Base-by-base conservation (phyloP, 2,888 invertebrate genomes). In the Mermis nigrescens region DNA sequence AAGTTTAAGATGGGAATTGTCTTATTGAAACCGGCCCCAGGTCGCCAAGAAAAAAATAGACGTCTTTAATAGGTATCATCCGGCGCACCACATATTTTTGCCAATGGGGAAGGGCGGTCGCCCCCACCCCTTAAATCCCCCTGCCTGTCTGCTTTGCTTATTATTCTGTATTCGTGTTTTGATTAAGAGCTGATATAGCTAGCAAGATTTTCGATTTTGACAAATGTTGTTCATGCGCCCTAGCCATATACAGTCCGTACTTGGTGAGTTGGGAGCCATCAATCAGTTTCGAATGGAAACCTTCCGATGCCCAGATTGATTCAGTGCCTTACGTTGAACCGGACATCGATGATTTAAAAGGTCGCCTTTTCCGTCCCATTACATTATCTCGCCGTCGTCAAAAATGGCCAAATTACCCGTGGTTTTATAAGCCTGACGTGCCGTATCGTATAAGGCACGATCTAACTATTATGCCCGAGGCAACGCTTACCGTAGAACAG, bases 181-280 rank as follows among this genome's bases (percentile, higher is more conserved):
- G n/a, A n/a, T 80, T 83, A 58, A 82, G 85, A 57, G 76, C 76
- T 2, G 79, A 80, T 59, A 95, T 98, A 58, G 81, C 82, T 60
- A 79, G 81, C 57, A 80, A 82, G 70, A 91, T 95, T 68, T 94
- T 95, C 72, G 95, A 95, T 75, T 94, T 98, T 74, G 92, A 98
- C 72, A 94, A 95, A 72, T 98, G 98, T 95, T 98, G 98, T 73
- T 88, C 90, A 74, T 91, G 89, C 73, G 92, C 92, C 0, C 82
- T 92, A 57, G 94, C 92, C 0, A 80, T 83, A 19, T 98, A 84
- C 73, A 80, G 83, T 58, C 98, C 95, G 0, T 95, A 82, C 73
- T 79, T 92, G 60, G 80, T 83, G 0, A 83, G 83, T 70, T 83
- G 86, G 64, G 71, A 68, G 80, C 62, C 64, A 22, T 69, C 68